Evolutionary conservation across 2,113 vertebrate genomes (phyloP), one percentile per base, ranked within the genome.

Genomic region (Hemichromis elongatus): DNA sequence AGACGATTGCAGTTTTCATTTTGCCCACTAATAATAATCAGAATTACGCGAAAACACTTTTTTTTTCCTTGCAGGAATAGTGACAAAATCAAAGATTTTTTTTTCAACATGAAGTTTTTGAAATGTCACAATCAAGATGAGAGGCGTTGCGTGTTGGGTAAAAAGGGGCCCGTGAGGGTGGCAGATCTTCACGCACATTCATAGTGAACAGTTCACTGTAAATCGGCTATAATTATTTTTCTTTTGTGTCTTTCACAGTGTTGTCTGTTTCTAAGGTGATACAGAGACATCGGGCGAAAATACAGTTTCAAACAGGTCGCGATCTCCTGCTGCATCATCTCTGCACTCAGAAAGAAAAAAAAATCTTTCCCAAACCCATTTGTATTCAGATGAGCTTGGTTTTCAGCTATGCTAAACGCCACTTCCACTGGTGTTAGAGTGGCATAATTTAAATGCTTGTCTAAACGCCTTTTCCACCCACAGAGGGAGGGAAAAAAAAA

Each of bases 381-480:
- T 81, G 81, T 86, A 79, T 93, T 90, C 75, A 88, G 66, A 78
- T 54, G 55, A 79, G 45, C 35, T 83, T 7, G 11, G n/a, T 35
- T 66, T 63, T 84, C n/a, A 61, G 63, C 80, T 79, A 77, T 81
- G 81, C 81, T 77, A 82, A 87, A 79, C 28, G 26, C 24, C 14
- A 14, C 10, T 26, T 85, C 78, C 37, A 54, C 24, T 63, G 50
- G 26, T 37, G 82, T 56, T 42, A 7, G 63, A 86, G 77, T 75
- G 77, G 24, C 42, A 24, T 79, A 40, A 86, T 86, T 83, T 57
- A 79, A 84, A 86, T 85, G 56, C 80, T 87, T 84, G 73, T 87
- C 82, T 80, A 82, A 86, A 88, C 53, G 28, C 28, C 24, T 70
- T 59, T 85, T 79, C 79, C 33, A 61, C 37, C 83, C 83, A 77